Percentiles rank a stretch among this genome's conserved stretches.
These are phyloP conservation scores for Huso huso DNA, from an alignment of 2,797 vertebrate species.

Conservation along the genomic window DNA sequence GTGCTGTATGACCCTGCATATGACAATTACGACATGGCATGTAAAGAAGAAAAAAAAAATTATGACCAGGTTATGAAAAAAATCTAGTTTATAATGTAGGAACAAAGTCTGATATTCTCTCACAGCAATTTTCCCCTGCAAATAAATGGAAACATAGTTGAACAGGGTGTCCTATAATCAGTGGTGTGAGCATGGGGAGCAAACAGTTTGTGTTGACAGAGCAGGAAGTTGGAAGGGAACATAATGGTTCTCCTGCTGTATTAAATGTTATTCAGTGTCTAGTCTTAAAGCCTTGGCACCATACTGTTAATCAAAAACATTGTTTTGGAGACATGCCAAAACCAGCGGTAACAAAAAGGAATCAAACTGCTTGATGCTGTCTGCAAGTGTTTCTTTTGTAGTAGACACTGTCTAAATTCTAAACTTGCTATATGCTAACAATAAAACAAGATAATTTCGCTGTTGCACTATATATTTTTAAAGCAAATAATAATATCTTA, in stretches of 20 bases:
- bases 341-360: slow-evolving; percentile 9
- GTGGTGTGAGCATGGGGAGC: slow-evolving; percentile 29
- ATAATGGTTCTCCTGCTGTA: slow-evolving; percentile 18
- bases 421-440: too few relatives aligned
- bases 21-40: too few relatives aligned
- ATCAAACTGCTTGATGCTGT: slow-evolving; percentile 2
- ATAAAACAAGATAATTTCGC: too few relatives aligned
- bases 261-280: neutral
- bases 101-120: neutral
- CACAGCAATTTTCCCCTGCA: neutral
- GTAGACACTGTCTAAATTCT: slow-evolving; percentile 9
- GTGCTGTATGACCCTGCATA: too few relatives aligned
- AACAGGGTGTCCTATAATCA: slow-evolving; percentile 13
- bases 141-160: slow-evolving; percentile 18
- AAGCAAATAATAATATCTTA: too few relatives aligned
- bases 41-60: slow-evolving; percentile 10
- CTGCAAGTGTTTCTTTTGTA: slow-evolving; percentile 5
- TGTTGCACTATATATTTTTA: too few relatives aligned
- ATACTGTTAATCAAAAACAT: slow-evolving; percentile 3
- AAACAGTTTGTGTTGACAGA: slow-evolving; percentile 35
- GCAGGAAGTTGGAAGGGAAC: slow-evolving; percentile 42
- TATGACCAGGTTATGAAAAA: neutral
- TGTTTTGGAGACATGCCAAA: slow-evolving; percentile 15
- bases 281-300: slow-evolving; percentile 13
- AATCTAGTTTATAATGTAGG: slow-evolving; percentile 4